These are phyloP conservation scores for Alcis repandata DNA, from an alignment of 2,888 invertebrate species.

Conservation along the genomic window DNA sequence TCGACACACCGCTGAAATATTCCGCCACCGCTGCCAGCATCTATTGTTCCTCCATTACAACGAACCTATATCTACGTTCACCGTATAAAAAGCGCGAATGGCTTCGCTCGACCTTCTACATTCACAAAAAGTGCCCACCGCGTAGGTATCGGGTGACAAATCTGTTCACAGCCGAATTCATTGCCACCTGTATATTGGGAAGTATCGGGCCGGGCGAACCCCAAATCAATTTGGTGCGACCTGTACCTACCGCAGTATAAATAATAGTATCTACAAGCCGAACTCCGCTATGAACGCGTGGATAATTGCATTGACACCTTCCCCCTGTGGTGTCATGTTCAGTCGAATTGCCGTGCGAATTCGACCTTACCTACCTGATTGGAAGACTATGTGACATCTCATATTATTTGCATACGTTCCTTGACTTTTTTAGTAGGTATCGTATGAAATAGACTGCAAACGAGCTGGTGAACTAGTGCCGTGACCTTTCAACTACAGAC, in stretches of 20 bases:
- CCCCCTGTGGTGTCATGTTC: constrained; percentile 12
- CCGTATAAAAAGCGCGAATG: constrained; percentile 24
- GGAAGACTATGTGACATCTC: neutral
- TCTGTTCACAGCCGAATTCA: constrained; percentile 60
- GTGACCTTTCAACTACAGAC: too few relatives aligned
- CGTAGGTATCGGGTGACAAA: constrained; percentile 36
- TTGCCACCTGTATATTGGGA: constrained; percentile 56
- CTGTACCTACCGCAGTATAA: constrained; percentile 18
- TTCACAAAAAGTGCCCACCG: constrained; percentile 3
- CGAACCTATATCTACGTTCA: neutral
- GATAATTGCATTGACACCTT: constrained; percentile 21
- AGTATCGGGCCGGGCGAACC: constrained; percentile 51
- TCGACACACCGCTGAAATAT: neutral
- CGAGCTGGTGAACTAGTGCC: too few relatives aligned
- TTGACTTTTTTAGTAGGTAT: too few relatives aligned
- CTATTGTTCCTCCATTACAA: neutral
- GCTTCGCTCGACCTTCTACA: neutral
- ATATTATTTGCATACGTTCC: too few relatives aligned
- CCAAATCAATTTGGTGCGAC: constrained; percentile 60
- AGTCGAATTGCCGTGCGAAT: constrained; percentile 5
- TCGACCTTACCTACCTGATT: constrained; percentile 4
- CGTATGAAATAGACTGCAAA: too few relatives aligned
- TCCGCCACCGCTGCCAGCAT: neutral
- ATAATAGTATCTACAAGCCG: neutral
- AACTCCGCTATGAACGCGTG: constrained; percentile 18